A percentile compares a stretch with the other conserved stretches of the same genome.
Conservation (phyloP, 2,797 vertebrate species). For the Acanthiza pusilla region DNA sequence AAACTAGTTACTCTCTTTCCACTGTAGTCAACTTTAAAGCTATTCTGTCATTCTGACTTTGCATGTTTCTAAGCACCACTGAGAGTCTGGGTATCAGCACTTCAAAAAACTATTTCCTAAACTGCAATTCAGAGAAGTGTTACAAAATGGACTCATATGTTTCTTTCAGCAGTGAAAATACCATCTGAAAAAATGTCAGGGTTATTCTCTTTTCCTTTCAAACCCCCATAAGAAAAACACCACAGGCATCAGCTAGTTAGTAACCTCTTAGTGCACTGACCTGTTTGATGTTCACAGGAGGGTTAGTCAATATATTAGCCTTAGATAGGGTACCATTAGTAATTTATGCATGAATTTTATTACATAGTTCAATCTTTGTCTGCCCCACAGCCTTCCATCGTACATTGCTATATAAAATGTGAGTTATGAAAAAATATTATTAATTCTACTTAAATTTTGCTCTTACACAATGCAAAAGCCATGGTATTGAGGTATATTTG, state of each 20-base stretch:
- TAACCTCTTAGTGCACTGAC: constrained; percentile 16
- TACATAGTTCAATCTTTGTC: not conserved
- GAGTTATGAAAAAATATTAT: not conserved
- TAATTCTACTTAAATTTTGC: not conserved
- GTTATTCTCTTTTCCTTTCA: constrained; percentile 8
- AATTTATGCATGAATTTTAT: constrained; percentile 13
- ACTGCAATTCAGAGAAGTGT: not conserved
- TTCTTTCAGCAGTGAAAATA: not conserved
- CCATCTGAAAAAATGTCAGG: not conserved
- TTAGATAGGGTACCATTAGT: constrained; percentile 12
- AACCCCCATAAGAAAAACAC: constrained; percentile 6
- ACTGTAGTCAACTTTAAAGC: not conserved
- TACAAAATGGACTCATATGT: not conserved
- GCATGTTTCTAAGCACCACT: not conserved
- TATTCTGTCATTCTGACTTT: not conserved
- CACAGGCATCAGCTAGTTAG: constrained; percentile 19
- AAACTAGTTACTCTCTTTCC: not conserved
- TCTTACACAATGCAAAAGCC: not conserved
- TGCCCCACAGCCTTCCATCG: not conserved
- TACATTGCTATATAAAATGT: not conserved
- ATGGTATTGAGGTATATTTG: not conserved
- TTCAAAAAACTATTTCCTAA: constrained; percentile 2
- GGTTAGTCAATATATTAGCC: constrained; percentile 29
- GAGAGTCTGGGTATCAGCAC: not conserved
- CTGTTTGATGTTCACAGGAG: constrained; percentile 17